phyloP scores from a whole-genome alignment of 1,140 invertebrate species.

The Cephus cinctus region DNA sequence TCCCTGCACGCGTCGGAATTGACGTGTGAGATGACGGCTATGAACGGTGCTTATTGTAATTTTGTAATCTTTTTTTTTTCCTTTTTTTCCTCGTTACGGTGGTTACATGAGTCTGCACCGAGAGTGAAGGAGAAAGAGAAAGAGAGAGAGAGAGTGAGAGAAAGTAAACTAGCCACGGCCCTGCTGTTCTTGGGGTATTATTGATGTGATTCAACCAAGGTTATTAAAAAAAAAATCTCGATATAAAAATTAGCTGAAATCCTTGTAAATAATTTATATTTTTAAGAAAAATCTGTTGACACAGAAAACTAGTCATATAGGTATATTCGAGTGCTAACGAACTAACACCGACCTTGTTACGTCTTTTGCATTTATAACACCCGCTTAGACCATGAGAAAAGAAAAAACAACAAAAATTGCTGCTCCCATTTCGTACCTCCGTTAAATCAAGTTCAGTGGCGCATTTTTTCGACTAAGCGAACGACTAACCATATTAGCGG shows the following conservation, averaged over 20 bases:
- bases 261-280: slow-evolving; percentile 58
- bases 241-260: slow-evolving; percentile 51
- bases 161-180: slow-evolving; percentile 30
- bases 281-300: slow-evolving; percentile 54
- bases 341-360: slow-evolving; percentile 53
- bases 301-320: slow-evolving; percentile 56
- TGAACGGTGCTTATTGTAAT: no score
- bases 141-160: slow-evolving; percentile 5
- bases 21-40: no score
- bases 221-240: slow-evolving; percentile 48
- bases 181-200: slow-evolving; percentile 47
- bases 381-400: slow-evolving; percentile 41
- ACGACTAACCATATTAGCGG: slow-evolving; percentile 48
- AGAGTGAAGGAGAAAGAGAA: slow-evolving; percentile 5
- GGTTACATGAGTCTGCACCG: no score
- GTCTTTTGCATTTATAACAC: slow-evolving; percentile 54
- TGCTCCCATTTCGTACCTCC: slow-evolving; percentile 49
- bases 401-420: slow-evolving; percentile 22
- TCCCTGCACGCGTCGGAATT: no score
- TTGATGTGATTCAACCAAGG: slow-evolving; percentile 51
- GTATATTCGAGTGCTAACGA: slow-evolving; percentile 54
- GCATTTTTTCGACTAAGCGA: slow-evolving; percentile 44
- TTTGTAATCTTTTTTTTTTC: no score
- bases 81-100: no score
- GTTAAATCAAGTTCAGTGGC: slow-evolving; percentile 38